Evolutionary conservation across 2,797 vertebrate species (phyloP).

Genomic region (Clarias pachynema): DNA sequence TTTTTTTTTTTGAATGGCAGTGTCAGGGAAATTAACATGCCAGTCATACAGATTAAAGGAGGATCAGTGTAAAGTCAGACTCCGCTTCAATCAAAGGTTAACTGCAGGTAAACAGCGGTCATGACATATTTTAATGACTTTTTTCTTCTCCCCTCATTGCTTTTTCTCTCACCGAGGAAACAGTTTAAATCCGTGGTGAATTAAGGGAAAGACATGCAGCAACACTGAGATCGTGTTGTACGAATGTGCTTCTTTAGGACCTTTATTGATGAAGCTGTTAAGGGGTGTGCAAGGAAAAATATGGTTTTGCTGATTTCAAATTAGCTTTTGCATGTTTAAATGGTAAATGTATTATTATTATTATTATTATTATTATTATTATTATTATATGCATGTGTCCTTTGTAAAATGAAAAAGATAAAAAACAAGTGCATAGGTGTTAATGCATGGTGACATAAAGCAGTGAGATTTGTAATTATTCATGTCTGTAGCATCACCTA

Average conservation of each 20-base stretch:
- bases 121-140: constrained; percentile 76
- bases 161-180: constrained; percentile 27
- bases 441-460: constrained; percentile 69
- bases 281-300: neutral
- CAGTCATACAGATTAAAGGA: constrained; percentile 80
- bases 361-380: neutral
- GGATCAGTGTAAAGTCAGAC: constrained; percentile 81
- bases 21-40: constrained; percentile 81
- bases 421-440: constrained; percentile 41
- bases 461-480: constrained; percentile 66
- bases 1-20: constrained; percentile 83
- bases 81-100: constrained; percentile 74
- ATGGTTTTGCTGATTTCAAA: neutral
- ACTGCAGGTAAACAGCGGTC: constrained; percentile 78
- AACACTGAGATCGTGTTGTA: constrained; percentile 39
- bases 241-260: constrained; percentile 24
- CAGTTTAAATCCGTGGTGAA: constrained; percentile 57
- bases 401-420: too few species aligned
- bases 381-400: neutral
- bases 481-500: constrained; percentile 70
- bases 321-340: neutral
- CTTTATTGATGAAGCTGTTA: neutral
- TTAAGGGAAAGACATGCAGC: constrained; percentile 48
- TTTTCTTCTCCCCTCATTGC: constrained; percentile 19
- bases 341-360: neutral